A percentile compares a stretch with the other conserved stretches of the same genome.
These are phyloP conservation scores for Sebastes hopkinsi DNA, from an alignment of 2,797 vertebrate species.

Conservation along the genomic window DNA sequence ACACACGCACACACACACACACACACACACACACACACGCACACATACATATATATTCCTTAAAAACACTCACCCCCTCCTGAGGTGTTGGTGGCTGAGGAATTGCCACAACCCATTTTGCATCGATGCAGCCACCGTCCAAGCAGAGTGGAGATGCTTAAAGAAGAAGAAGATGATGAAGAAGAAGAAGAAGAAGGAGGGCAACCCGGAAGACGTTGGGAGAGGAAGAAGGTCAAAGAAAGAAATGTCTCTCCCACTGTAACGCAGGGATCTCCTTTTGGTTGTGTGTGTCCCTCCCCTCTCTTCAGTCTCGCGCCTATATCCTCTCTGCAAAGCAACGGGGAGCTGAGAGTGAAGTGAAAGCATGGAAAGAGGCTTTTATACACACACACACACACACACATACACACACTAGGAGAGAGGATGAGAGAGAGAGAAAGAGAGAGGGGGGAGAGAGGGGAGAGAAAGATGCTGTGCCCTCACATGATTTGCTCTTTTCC, in stretches of 20 bases:
- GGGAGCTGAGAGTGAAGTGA: constrained; percentile 64
- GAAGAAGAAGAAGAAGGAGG: background rate
- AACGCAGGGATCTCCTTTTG: constrained; percentile 50
- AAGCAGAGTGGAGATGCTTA: constrained; percentile 48
- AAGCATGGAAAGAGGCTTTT: constrained; percentile 70
- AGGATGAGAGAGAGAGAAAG: constrained; percentile 10
- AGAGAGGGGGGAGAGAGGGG: constrained; percentile 11
- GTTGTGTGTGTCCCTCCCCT: constrained; percentile 13
- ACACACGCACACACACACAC: background rate
- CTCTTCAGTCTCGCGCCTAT: constrained; percentile 31
- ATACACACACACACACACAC: constrained; percentile 40
- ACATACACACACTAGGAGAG: constrained; percentile 37
- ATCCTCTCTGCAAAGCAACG: constrained; percentile 62
- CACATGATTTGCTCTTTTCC: constrained; percentile 84
- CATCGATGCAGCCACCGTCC: constrained; percentile 76
- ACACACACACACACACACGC: background rate
- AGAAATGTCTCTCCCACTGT: constrained; percentile 58
- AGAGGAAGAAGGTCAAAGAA: constrained; percentile 40
- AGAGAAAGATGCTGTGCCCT: constrained; percentile 77
- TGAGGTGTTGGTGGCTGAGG: constrained; percentile 82
- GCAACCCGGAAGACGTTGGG: constrained; percentile 23
- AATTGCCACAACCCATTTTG: constrained; percentile 88
- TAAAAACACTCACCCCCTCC: constrained; percentile 80
- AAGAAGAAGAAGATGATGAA: constrained; percentile 15
- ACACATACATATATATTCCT: background rate